Percentiles rank a stretch among this genome's conserved stretches.
These are phyloP conservation scores for Leptosomus discolor DNA, from an alignment of 2,113 vertebrate genomes.

Conservation along the genomic window DNA sequence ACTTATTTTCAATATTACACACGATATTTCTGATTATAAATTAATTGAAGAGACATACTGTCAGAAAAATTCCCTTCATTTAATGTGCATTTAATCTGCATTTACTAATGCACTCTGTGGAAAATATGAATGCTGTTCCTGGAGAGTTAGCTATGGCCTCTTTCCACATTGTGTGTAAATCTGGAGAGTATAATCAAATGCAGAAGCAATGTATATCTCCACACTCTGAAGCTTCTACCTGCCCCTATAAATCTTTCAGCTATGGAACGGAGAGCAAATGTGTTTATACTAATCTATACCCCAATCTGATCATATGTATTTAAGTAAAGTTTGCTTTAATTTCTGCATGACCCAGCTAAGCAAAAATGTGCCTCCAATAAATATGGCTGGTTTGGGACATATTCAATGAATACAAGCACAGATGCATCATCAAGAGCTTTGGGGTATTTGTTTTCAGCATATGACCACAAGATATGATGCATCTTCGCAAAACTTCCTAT, in stretches of 20 bases:
- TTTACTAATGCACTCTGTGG: background rate
- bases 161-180: conserved; percentile 58
- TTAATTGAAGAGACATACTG: background rate
- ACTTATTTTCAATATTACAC: background rate
- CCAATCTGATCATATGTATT: background rate
- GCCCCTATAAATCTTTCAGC: conserved; percentile 15
- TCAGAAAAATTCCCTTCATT: conserved; percentile 35
- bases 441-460: conserved; percentile 52
- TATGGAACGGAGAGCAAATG: background rate
- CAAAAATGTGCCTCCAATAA: conserved; percentile 62
- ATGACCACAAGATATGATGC: conserved; percentile 22
- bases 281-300: background rate
- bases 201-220: conserved; percentile 52
- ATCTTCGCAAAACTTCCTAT: conserved; percentile 42
- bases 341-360: conserved; percentile 30
- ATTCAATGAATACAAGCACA: conserved; percentile 29
- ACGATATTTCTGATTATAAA: conserved; percentile 33
- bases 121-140: conserved; percentile 61
- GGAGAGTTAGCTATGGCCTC: conserved; percentile 50
- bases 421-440: conserved; percentile 36
- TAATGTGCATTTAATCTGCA: background rate
- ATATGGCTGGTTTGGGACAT: conserved; percentile 45
- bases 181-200: conserved; percentile 67
- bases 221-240: conserved; percentile 28
- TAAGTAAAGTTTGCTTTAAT: conserved; percentile 27